Percentiles rank a stretch among this genome's conserved stretches.
These are phyloP conservation scores for Quadriops clusia DNA, from an alignment of 2,888 invertebrate genomes.

Conservation along the genomic window DNA sequence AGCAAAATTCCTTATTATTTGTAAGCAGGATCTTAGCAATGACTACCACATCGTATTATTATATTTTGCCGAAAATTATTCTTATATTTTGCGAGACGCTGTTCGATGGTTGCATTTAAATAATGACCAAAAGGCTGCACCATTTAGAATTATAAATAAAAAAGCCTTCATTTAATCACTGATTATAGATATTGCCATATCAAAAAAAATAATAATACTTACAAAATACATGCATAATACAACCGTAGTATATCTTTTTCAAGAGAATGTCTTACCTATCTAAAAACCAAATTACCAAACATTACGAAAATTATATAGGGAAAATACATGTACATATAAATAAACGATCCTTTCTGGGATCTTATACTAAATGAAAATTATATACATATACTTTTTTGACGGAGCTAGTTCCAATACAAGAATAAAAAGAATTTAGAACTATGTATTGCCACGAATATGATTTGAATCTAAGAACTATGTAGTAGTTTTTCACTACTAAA, in stretches of 20 bases:
- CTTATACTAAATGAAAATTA: too few species aligned
- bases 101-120: slow-evolving; percentile 16
- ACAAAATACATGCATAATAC: too few species aligned
- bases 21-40: background rate
- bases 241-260: background rate
- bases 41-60: slow-evolving; percentile 11
- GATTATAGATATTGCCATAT: background rate
- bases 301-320: slow-evolving; percentile 2
- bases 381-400: slow-evolving; percentile 3
- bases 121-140: slow-evolving; percentile 15
- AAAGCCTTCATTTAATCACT: slow-evolving; percentile 1
- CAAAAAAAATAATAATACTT: background rate
- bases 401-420: slow-evolving; percentile 1
- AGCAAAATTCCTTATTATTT: background rate
- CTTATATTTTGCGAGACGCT: slow-evolving; percentile 17
- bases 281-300: background rate
- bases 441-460: background rate
- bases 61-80: slow-evolving; percentile 21
- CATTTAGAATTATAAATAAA: slow-evolving; percentile 15
- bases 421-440: background rate
- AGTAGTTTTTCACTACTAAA: too few species aligned
- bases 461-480: background rate
- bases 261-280: background rate
- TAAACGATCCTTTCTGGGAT: too few species aligned
- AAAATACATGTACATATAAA: too few species aligned